Evolutionary conservation across 1,140 invertebrate genomes (phyloP), one percentile per base, ranked within the genome.

Genomic region (Lutraria rhynchaena): DNA sequence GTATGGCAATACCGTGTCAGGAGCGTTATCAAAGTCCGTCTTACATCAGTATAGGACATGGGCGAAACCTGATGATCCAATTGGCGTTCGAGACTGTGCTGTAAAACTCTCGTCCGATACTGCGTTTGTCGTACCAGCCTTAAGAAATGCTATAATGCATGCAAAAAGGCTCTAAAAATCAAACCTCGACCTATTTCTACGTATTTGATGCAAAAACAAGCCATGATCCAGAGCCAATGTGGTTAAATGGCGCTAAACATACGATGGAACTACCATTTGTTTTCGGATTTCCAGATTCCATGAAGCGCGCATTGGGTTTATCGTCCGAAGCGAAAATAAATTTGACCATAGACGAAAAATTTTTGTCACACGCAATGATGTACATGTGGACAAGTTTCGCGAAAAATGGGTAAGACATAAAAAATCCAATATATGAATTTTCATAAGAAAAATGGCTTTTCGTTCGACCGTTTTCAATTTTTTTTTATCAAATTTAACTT

Each of bases 341-440:
- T 13, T 1, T 74, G 3, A 53, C 71, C 27, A n/a, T 29, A 5
- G 27, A 29, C 1, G 71, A 74, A 1, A 2, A 22, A 5, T 27
- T 57, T 3, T 3, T 27, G 13, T 24, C 55, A 24, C 11, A 57
- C 15, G 27, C 7, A 57, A 49, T 80, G 5, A 80, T 80, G 76
- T 53, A 44, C 31, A 37, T 70, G 65, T 80, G 76, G 76, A 80
- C 63, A 19, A 80, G 70, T 22, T 80, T 80, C 60, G 76, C 76
- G 19, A 80, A 70, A 46, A 41, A 37, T n/a, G 76, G 76, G 76
- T 80, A 71, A 71, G 3, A 61, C 11, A 31, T 27, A n/a, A n/a
- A n/a, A n/a, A n/a, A n/a, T n/a, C n/a, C n/a, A n/a, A n/a, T n/a
- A n/a, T n/a, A n/a, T n/a, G n/a, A n/a, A n/a, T n/a, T n/a, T n/a